Percentiles rank a stretch among this genome's conserved stretches.
These are phyloP conservation scores for Chlorocebus sabaeus DNA, from an alignment of 2,113 vertebrate species.

Conservation along the genomic window DNA sequence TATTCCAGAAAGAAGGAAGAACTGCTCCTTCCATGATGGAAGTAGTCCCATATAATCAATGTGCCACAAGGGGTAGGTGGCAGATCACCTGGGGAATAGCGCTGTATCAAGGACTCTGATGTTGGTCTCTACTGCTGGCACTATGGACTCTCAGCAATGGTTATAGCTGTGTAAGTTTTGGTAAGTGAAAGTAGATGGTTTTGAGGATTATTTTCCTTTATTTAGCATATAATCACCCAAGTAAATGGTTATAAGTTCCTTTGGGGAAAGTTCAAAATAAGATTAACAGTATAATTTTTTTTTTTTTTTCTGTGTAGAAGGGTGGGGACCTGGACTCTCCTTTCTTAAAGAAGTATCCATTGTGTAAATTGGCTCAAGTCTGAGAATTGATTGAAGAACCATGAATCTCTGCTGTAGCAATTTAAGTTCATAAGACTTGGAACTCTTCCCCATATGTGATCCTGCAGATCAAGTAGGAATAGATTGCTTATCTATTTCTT, in stretches of 20 bases:
- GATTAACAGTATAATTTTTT: not conserved
- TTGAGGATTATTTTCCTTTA: not conserved
- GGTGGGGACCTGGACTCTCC: not conserved
- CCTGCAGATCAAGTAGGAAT: not conserved
- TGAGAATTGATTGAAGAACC: not conserved
- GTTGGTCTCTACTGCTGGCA: not conserved
- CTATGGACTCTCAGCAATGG: not conserved
- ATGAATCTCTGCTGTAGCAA: not conserved
- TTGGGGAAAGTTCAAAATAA: not conserved
- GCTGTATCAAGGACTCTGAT: not conserved
- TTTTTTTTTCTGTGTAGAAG: not conserved
- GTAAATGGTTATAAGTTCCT: not conserved
- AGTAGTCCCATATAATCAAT: not conserved
- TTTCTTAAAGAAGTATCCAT: not conserved
- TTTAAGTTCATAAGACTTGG: not conserved
- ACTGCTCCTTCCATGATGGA: not conserved
- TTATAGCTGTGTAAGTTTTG: not conserved
- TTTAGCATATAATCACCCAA: not conserved
- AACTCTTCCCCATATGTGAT: not conserved
- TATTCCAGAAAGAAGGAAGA: not conserved
- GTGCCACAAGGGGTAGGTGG: not conserved
- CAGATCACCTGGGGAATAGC: not conserved
- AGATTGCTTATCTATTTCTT: not conserved
- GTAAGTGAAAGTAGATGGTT: not conserved
- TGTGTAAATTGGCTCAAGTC: not conserved